phyloP scores from a whole-genome alignment of 2,888 invertebrate species.

The Coelinius sp. region DNA sequence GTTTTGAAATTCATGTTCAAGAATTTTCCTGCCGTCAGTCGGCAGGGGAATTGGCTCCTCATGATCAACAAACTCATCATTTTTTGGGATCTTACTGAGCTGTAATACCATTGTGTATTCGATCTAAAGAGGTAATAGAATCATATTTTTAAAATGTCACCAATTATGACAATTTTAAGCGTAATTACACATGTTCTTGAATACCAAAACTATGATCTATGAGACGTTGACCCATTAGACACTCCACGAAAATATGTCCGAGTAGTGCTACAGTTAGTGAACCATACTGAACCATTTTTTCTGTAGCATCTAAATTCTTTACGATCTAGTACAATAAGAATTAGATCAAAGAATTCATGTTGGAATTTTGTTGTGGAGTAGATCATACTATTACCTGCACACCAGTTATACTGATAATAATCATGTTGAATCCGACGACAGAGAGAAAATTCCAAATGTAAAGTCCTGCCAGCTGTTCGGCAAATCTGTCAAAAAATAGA shows the following conservation, averaged over 20 bases:
- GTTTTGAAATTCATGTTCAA: conserved; percentile 6
- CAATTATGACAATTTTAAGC: background rate
- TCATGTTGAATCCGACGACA: conserved; percentile 2
- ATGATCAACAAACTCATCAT: background rate
- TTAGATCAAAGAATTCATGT: too few species aligned
- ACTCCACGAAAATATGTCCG: conserved; percentile 10
- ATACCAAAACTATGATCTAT: conserved; percentile 3
- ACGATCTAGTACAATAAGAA: background rate
- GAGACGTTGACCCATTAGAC: background rate
- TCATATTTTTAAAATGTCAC: background rate
- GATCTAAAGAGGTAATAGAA: background rate
- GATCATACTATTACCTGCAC: conserved; percentile 1
- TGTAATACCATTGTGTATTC: background rate
- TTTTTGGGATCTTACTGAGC: conserved; percentile 8
- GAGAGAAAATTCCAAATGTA: conserved; percentile 4
- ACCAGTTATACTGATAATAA: conserved; percentile 12
- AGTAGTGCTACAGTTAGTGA: background rate
- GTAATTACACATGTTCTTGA: background rate
- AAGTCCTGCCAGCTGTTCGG: background rate
- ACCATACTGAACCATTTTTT: background rate
- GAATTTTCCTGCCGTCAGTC: conserved; percentile 4
- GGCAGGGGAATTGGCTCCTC: background rate
- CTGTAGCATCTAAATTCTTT: background rate
- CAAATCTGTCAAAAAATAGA: background rate
- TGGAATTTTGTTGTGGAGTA: too few species aligned